Percentiles rank a stretch among this genome's conserved stretches.
phyloP scores from a whole-genome alignment of 2,888 invertebrate species.

The Caenorhabditis doughertyi region DNA sequence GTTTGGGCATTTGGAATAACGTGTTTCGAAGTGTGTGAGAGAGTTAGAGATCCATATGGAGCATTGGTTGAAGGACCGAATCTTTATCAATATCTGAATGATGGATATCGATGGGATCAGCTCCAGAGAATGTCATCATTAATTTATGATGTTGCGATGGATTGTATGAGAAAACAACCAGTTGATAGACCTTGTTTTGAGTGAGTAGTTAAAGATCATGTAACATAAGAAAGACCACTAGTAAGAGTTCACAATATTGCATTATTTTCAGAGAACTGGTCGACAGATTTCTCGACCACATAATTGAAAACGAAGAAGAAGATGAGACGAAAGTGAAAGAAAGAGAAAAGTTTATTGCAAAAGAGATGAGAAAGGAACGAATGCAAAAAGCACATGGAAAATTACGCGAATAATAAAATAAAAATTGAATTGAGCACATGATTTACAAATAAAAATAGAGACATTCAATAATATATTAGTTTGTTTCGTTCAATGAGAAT shows the following conservation, averaged over 20 bases:
- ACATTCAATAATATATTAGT: slow-evolving; percentile 1
- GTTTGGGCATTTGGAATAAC: slow-evolving; percentile 74
- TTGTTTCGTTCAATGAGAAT: slow-evolving; percentile 28
- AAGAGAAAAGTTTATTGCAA: slow-evolving; percentile 40
- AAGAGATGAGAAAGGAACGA: slow-evolving; percentile 34
- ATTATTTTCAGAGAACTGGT: slow-evolving; percentile 54
- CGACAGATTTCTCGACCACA: slow-evolving; percentile 28
- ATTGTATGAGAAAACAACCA: slow-evolving; percentile 68
- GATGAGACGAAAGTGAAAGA: slow-evolving; percentile 37
- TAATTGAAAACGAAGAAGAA: slow-evolving; percentile 55
- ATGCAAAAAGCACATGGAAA: slow-evolving; percentile 28
- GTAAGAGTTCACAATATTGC: too few species aligned
- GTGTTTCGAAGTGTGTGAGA: slow-evolving; percentile 66
- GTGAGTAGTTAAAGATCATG: slow-evolving; percentile 43
- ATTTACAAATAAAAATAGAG: slow-evolving; percentile 34
- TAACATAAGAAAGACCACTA: too few species aligned
- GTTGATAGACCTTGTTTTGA: slow-evolving; percentile 68
- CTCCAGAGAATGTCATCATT: slow-evolving; percentile 62
- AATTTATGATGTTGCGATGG: slow-evolving; percentile 66
- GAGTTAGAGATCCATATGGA: slow-evolving; percentile 67
- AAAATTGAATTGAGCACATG: slow-evolving; percentile 13
- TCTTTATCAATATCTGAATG: slow-evolving; percentile 56
- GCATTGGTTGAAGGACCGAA: slow-evolving; percentile 14
- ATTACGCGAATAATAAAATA: neutral
- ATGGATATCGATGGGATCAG: slow-evolving; percentile 62